Evolutionary conservation across 1,140 invertebrate genomes (phyloP), one percentile per base, ranked within the genome.

Genomic region (Hormaphis cornu): DNA sequence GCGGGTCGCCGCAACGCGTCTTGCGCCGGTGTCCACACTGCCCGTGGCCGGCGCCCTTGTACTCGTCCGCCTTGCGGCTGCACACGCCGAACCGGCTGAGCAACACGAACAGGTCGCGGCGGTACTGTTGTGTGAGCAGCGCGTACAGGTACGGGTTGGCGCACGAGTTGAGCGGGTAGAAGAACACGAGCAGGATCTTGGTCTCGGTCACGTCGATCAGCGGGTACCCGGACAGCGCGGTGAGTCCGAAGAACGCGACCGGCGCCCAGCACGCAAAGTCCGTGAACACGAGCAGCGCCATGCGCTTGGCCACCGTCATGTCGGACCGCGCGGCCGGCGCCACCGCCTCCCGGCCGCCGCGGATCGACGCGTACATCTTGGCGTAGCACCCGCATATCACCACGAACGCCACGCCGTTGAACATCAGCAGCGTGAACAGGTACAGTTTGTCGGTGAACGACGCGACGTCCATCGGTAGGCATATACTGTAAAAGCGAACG

Each of bases 271-370:
- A 95, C 0, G 88, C 82, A 75, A 95, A 89, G 78, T 95, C 90
- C 0, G 89, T 93, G 63, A 91, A 90, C 3, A 85, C 89, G 8
- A 96, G 79, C 9, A 95, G 79, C 0, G 89, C 89, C 90, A 95
- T 95, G 46, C 95, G 81, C 78, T 97, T 97, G 16, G 96, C 95
- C 70, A 98, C 97, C 26, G 95, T 83, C 1, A 92, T 94, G 79
- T 99, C 96, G 77, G 98, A 97, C 0, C 93, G 95, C 76, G 97
- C 97, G 93, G 93, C 96, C 0, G 94, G 22, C 18, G 52, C 69
- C 48, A 56, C 69, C 14, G 69, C 69, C 22, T 53, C 93, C 77
- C 90, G 82, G 0, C 92, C 95, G 56, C 94, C 93, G 3, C 93
- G 81, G 18, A 90, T 79, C 16, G 87, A 89, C 33, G 85, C 82